phyloP scores from a whole-genome alignment of 2,888 invertebrate genomes.

The Rhodophaea formosa region DNA sequence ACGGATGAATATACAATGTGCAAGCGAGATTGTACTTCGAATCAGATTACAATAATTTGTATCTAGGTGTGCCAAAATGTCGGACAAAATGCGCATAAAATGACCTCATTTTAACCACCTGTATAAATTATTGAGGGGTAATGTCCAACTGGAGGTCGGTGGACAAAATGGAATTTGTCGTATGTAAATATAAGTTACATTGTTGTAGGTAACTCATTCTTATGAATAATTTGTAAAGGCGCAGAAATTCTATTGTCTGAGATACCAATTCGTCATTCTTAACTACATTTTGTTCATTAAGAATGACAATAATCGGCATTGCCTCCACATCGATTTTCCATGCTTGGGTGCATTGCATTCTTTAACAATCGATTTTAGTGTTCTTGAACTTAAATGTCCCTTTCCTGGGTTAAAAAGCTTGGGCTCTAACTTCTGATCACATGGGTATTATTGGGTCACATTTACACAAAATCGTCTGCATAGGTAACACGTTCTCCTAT shows the following conservation, averaged over 20 bases:
- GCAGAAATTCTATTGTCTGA: neutral
- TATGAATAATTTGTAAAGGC: slow-evolving; percentile 2
- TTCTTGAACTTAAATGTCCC: neutral
- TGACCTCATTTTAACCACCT: slow-evolving; percentile 13
- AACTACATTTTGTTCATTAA: neutral
- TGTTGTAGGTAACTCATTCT: slow-evolving; percentile 3
- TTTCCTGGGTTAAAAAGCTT: too few relatives aligned
- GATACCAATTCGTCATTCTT: neutral
- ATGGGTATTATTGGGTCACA: too few relatives aligned
- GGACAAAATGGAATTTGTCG: slow-evolving; percentile 15
- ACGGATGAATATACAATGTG: neutral
- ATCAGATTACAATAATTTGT: slow-evolving; percentile 2
- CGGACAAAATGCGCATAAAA: slow-evolving; percentile 15
- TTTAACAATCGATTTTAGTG: neutral
- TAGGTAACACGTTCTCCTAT: too few relatives aligned
- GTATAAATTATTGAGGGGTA: slow-evolving; percentile 19
- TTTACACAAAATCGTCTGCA: too few relatives aligned
- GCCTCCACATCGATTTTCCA: neutral
- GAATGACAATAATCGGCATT: neutral
- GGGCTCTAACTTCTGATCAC: too few relatives aligned
- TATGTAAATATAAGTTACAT: slow-evolving; percentile 7
- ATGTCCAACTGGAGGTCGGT: slow-evolving; percentile 14
- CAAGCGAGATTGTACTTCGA: neutral
- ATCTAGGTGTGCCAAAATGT: slow-evolving; percentile 7
- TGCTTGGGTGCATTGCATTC: neutral